Evolutionary conservation across 2,797 vertebrate species (phyloP).

Genomic region (Siniperca undulata): DNA sequence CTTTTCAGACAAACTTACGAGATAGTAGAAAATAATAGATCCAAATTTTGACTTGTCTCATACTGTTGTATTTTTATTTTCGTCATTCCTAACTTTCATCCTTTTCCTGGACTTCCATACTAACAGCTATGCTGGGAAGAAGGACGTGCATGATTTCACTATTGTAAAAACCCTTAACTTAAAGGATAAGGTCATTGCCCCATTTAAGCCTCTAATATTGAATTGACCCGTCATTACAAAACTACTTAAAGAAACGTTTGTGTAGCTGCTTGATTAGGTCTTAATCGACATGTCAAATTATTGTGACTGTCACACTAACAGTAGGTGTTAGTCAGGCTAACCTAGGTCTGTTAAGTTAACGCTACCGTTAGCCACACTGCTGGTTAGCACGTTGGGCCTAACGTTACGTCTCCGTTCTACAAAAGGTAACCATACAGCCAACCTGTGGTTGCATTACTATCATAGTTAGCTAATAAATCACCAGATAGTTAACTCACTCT

Average conservation of each 20-base stretch:
- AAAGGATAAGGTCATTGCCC: no score
- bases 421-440: fast-evolving
- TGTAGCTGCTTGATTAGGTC: no score
- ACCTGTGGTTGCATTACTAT: fast-evolving
- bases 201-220: neutral
- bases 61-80: neutral
- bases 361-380: conserved; percentile 3
- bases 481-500: conserved; percentile 87
- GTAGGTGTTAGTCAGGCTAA: neutral
- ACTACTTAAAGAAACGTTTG: neutral
- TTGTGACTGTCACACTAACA: no score
- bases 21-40: neutral
- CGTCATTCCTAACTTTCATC: neutral
- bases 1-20: neutral
- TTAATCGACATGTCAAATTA: neutral
- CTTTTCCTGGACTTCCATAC: neutral
- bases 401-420: neutral
- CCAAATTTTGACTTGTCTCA: neutral
- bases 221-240: fast-evolving
- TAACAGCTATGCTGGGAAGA: neutral
- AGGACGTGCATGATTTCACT: neutral
- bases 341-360: neutral
- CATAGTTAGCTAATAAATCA: fast-evolving
- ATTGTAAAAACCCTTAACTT: no score
- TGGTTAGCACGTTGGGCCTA: conserved; percentile 53